Evolutionary conservation across 1,140 invertebrate species (phyloP), one percentile per base, ranked within the genome.

Genomic region (Papilio xuthus): DNA sequence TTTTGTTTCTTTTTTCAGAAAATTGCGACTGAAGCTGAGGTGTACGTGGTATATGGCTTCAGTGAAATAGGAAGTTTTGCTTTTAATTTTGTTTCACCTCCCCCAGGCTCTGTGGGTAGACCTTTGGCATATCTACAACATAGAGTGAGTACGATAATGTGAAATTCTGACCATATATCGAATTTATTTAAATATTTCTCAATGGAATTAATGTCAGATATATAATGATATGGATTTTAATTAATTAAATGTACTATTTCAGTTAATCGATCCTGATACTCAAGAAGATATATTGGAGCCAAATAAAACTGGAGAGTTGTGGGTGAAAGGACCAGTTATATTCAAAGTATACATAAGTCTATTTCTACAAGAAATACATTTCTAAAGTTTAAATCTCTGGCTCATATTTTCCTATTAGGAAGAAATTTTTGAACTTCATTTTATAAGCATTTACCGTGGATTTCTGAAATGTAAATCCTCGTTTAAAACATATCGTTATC

Each of bases 221-320:
- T 18, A 20, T n/a, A 60, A 10, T 47, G n/a, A 13, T 47, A 23
- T 13, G 10, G 12, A 10, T 60, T 60, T 60, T 26, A 26, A 60
- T 4, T 3, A 60, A 60, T 26, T 60, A 60, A 60, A 60, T 13
- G 26, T 60, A 28, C 23, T 15, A 56, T 85, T 82, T 32, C 70
- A 88, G 86, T 69, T 88, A 10, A 77, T 89, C 0, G 32, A 88
- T 69, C 73, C 78, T 8, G 75, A 82, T 41, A 87, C 84, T n/a
- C 63, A 72, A 18, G 18, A 86, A 80, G 86, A 87, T 10, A 79
- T 89, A 1, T 37, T 63, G 2, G 83, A 85, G 42, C 78, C 82
- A 0, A 84, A 89, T 47, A 60, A 79, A 20, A 74, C 78, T 8
- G 88, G 88, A 60, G 88, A 89, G 78, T 75, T 89, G 1, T 87